phyloP scores from a whole-genome alignment of 2,113 vertebrate species.

The Leptobrachium leishanense region DNA sequence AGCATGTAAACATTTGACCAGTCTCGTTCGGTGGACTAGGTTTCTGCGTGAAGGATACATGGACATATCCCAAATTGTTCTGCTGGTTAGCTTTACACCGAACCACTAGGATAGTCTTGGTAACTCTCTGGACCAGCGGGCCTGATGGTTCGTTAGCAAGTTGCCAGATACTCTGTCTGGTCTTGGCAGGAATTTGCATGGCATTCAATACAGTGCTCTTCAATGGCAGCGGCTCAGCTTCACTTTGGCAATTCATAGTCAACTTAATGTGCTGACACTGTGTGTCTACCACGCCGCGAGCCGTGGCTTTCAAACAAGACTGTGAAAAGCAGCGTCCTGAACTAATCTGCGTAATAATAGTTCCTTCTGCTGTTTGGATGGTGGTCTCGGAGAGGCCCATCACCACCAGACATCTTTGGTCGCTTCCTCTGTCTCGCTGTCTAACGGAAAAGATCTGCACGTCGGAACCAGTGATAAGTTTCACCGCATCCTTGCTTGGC shows the following conservation, averaged over 20 bases:
- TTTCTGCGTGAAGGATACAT: slow-evolving; percentile 73
- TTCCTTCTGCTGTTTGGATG: slow-evolving; percentile 77
- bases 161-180: slow-evolving; percentile 82
- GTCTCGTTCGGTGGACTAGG: slow-evolving; percentile 47
- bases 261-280: slow-evolving; percentile 85
- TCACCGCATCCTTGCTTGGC: slow-evolving; percentile 72
- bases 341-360: slow-evolving; percentile 79
- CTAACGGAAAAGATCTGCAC: slow-evolving; percentile 83
- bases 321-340: slow-evolving; percentile 83
- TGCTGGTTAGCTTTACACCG: slow-evolving; percentile 76
- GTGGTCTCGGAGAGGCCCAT: slow-evolving; percentile 78
- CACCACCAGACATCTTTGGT: slow-evolving; percentile 82
- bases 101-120: slow-evolving; percentile 77
- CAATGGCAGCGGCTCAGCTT: slow-evolving; percentile 78
- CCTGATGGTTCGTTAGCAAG: slow-evolving; percentile 81
- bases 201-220: slow-evolving; percentile 81
- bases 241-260: slow-evolving; percentile 73
- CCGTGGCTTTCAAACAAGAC: slow-evolving; percentile 65
- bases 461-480: slow-evolving; percentile 71
- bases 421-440: slow-evolving; percentile 73
- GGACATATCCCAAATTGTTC: slow-evolving; percentile 81
- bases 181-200: slow-evolving; percentile 66
- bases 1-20: slow-evolving; percentile 70
- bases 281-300: slow-evolving; percentile 63
- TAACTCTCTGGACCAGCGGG: slow-evolving; percentile 83